Evolutionary conservation across 2,888 invertebrate species (phyloP), one percentile per base, ranked within the genome.

Genomic region (Micropterix aruncella): DNA sequence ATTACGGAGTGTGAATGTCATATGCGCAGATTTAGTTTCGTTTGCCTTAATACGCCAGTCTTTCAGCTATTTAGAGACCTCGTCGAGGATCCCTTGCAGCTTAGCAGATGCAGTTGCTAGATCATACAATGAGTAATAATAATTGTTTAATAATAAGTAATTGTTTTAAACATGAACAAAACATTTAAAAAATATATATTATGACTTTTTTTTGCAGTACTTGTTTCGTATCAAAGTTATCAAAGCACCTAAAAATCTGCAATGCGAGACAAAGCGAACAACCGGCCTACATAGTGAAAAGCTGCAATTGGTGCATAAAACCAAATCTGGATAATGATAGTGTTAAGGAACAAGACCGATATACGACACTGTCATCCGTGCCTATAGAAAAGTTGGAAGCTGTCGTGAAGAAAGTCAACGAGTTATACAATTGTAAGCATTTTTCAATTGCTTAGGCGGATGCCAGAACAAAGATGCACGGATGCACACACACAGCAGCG

Each of bases 241-340:
- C 72, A 17, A 81, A 80, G 54, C 87, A 87, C 58, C 60, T 86
- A 16, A 70, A 71, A 52, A 78, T 83, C 46, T 87, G 87, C 58
- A 87, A 87, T 58, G 82, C 83, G 0, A 70, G 78, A 14, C 64
- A 65, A 2, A 66, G 62, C 36, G 60, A 61, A 7, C 58, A 59
- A 42, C 71, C 73, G 3, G 61, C 75, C 0, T 79, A 75, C 55
- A 75, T 81, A 18, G 54, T 59, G 17, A 63, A 63, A 52, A 66
- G 71, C 39, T 62, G 69, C 14, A 79, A 80, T 56, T 56, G 66
- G 16, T 69, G 68, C 47, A 54, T 57, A 3, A 60, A 63, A 0
- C 19, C 48, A 1, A 50, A 45, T 0, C 51, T 56, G 14, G 42
- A 36, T 12, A 45, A 47, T 16, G 46, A 42, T 38, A 27, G 36